Conservation (phyloP, 53 echinoderm and acorn worm species). For the Patiria pectinifera region DNA sequence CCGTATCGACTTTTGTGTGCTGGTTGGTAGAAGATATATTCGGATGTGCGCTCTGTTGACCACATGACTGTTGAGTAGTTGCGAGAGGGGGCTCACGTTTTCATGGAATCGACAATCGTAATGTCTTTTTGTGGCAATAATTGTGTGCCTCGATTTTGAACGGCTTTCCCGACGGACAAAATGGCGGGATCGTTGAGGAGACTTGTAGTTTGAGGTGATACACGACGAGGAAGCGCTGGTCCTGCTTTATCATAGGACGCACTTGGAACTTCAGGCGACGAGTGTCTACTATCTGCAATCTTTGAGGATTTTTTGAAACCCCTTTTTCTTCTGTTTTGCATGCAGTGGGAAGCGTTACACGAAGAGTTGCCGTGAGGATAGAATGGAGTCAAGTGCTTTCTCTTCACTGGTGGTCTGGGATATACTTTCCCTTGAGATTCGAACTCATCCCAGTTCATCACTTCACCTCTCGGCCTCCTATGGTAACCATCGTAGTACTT, state of each 20-base stretch:
- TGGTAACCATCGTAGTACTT: background rate
- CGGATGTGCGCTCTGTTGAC: background rate
- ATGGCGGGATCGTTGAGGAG: constrained; percentile 10
- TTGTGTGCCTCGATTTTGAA: background rate
- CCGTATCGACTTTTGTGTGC: background rate
- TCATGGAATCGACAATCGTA: background rate
- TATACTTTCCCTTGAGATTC: background rate
- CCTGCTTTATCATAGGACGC: background rate
- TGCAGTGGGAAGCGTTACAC: background rate
- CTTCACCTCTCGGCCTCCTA: background rate
- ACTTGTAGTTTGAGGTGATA: background rate
- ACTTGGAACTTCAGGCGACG: background rate
- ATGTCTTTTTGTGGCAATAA: background rate
- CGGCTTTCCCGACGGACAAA: background rate
- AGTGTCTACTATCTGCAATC: background rate
- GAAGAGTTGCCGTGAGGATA: background rate
- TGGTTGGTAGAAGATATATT: background rate
- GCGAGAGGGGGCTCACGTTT: background rate
- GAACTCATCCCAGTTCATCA: constrained; percentile 18
- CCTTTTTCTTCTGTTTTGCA: background rate
- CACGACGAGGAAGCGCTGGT: background rate
- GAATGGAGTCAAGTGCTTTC: background rate
- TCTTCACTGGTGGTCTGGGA: background rate
- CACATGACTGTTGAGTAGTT: background rate
- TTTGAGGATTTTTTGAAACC: background rate